Conservation (phyloP, 2,797 vertebrate species). For the Rhabdophis nuchalis region DNA sequence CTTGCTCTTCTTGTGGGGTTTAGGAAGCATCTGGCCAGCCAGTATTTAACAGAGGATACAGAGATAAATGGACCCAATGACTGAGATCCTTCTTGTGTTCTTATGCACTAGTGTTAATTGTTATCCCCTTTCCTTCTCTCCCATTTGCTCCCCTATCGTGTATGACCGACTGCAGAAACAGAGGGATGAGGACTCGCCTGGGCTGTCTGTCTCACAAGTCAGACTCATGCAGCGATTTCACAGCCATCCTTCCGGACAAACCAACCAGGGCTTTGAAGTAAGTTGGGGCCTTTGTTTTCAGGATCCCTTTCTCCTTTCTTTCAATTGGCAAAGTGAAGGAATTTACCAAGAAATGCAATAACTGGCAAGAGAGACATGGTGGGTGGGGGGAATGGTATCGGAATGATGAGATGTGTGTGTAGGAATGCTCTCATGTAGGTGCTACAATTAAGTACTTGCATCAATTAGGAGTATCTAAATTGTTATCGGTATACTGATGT, state of each 20-base stretch:
- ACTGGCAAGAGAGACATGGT: not conserved
- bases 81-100: not conserved
- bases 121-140: conserved; percentile 57
- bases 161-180: conserved; percentile 71
- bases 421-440: not conserved
- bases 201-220: conserved; percentile 96
- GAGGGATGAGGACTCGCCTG: conserved; percentile 93
- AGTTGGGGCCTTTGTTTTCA: conserved; percentile 56
- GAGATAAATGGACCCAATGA: not conserved
- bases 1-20: not conserved
- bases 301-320: not conserved
- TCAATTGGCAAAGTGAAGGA: not conserved
- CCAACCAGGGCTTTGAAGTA: conserved; percentile 78
- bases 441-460: not conserved
- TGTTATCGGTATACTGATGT: not conserved
- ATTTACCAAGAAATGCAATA: not conserved
- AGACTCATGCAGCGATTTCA: conserved; percentile 94
- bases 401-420: not conserved
- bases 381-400: not conserved
- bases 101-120: conserved; percentile 41
- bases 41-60: not conserved
- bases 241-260: conserved; percentile 87
- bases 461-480: not conserved
- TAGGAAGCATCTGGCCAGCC: not conserved
- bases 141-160: conserved; percentile 56